These are phyloP conservation scores for Acronicta aceris DNA, from an alignment of 2,888 invertebrate genomes.

Conservation along the genomic window DNA sequence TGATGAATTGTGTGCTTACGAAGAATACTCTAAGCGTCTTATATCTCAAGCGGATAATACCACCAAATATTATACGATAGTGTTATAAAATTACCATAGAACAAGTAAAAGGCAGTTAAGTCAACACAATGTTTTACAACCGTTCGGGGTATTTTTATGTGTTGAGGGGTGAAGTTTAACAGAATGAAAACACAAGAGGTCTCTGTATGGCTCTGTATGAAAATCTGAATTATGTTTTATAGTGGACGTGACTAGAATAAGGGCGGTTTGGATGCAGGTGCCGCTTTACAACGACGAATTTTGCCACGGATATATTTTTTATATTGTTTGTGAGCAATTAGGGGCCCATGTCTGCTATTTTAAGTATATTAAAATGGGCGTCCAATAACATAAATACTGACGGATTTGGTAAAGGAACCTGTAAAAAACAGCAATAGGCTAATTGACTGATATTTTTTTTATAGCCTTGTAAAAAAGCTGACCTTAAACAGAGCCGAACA, in stretches of 20 bases:
- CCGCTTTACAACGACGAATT: conserved; percentile 63
- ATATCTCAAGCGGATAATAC: conserved; percentile 11
- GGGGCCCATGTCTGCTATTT: too few relatives aligned
- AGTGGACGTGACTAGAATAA: conserved; percentile 85
- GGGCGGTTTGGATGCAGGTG: conserved; percentile 63
- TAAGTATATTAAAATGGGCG: too few relatives aligned
- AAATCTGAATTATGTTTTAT: conserved; percentile 88
- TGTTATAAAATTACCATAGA: conserved; percentile 59
- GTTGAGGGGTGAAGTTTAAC: conserved; percentile 72
- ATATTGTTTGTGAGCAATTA: background rate
- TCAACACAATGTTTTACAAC: conserved; percentile 71
- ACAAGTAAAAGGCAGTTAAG: conserved; percentile 53
- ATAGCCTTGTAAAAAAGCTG: too few relatives aligned
- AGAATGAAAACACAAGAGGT: conserved; percentile 77
- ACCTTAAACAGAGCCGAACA: too few relatives aligned
- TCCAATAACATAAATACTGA: too few relatives aligned
- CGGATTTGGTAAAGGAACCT: too few relatives aligned
- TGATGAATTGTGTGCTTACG: background rate
- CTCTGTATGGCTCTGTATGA: conserved; percentile 74
- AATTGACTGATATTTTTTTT: too few relatives aligned
- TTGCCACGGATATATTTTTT: background rate
- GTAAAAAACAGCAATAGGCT: too few relatives aligned
- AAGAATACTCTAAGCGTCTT: background rate
- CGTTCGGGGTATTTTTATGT: conserved; percentile 77
- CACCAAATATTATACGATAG: conserved; percentile 39